phyloP scores from a whole-genome alignment of 1,140 invertebrate species.

The Propsilocerus akamusi region DNA sequence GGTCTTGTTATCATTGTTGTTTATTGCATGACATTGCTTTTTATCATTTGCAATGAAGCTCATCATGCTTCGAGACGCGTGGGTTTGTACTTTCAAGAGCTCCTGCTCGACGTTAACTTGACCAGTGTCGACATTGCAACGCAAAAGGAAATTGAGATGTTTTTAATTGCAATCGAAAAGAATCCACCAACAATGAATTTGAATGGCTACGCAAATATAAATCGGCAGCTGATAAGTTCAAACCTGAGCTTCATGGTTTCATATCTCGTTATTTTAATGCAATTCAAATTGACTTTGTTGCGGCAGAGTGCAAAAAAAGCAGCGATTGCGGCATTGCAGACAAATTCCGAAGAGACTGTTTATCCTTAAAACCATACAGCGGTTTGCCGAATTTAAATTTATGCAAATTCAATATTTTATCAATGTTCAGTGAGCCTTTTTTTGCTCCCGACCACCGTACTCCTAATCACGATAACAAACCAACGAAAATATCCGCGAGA shows the following conservation, averaged over 20 bases:
- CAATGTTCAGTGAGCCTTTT: too few species aligned
- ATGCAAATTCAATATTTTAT: too few species aligned
- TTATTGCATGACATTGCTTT: constrained; percentile 43
- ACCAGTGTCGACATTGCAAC: constrained; percentile 35
- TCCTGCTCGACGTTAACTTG: constrained; percentile 40
- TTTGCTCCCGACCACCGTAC: too few species aligned
- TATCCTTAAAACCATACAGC: too few species aligned
- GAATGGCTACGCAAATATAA: constrained; percentile 45
- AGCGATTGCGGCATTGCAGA: too few species aligned
- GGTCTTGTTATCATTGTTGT: constrained; percentile 44
- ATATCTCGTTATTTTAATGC: constrained; percentile 44
- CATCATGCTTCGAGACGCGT: constrained; percentile 43
- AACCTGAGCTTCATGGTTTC: constrained; percentile 44
- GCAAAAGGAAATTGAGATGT: constrained; percentile 45
- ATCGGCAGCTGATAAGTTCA: constrained; percentile 41
- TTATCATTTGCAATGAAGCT: constrained; percentile 47
- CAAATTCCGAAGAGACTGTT: too few species aligned
- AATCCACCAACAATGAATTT: constrained; percentile 51
- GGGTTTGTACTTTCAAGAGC: constrained; percentile 40
- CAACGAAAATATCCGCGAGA: too few species aligned
- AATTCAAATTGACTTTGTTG: constrained; percentile 36
- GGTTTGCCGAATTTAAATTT: too few species aligned
- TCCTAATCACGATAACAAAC: too few species aligned
- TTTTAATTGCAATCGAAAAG: constrained; percentile 46
- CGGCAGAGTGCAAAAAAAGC: constrained; percentile 22